Conservation (phyloP, 2,797 vertebrate genomes). For the Catostomus latipinnis region DNA sequence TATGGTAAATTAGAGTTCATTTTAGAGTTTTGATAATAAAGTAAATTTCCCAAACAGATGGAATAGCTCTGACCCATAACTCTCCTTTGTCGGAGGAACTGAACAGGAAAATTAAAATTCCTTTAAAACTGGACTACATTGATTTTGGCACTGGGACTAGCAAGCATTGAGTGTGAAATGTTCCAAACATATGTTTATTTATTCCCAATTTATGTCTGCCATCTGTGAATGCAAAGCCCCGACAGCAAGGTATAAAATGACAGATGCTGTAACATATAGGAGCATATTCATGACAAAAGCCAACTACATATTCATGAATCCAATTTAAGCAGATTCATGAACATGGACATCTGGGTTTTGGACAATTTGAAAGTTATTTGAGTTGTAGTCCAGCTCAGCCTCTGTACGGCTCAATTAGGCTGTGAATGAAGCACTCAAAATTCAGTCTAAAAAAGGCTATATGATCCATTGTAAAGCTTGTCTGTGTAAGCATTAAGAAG, state of each 20-base stretch:
- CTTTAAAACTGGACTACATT: conserved; percentile 17
- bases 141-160: conserved; percentile 25
- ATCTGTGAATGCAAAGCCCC: conserved; percentile 64
- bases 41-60: conserved; percentile 28
- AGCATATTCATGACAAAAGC: conserved; percentile 62
- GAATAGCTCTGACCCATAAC: conserved; percentile 42
- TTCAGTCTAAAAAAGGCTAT: conserved; percentile 4
- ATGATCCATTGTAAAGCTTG: conserved; percentile 28
- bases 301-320: conserved; percentile 21
- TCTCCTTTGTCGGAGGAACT: conserved; percentile 31
- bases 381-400: background rate
- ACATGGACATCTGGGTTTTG: conserved; percentile 5
- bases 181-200: conserved; percentile 64
- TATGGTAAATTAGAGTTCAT: background rate
- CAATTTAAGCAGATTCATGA: conserved; percentile 3
- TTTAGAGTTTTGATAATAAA: too few species aligned
- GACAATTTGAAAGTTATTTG: conserved; percentile 14
- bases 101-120: conserved; percentile 51
- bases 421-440: background rate
- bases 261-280: conserved; percentile 70
- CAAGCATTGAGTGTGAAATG: conserved; percentile 63
- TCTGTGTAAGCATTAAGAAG: conserved; percentile 61
- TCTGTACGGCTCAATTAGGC: conserved; percentile 8
- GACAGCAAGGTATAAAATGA: conserved; percentile 64
- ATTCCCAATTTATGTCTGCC: conserved; percentile 72